phyloP scores from a whole-genome alignment of 2,888 invertebrate species.

The Seira ritae region DNA sequence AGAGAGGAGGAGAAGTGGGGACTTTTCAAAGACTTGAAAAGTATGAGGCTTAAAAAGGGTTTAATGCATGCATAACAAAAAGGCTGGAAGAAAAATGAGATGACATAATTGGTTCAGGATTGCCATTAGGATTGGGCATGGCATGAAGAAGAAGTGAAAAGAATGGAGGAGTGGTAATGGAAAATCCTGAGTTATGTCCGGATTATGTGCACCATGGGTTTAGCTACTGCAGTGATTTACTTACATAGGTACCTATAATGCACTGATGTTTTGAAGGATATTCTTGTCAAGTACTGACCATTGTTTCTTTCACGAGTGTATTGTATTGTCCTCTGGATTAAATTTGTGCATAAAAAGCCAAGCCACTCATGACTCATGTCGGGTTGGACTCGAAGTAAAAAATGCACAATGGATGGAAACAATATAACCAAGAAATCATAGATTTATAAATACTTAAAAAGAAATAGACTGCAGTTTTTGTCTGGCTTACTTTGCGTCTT shows the following conservation, averaged over 20 bases:
- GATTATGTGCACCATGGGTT: neutral
- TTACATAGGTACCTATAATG: neutral
- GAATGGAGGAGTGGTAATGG: conserved; percentile 2
- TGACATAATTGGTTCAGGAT: conserved; percentile 52
- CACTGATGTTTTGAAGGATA: neutral
- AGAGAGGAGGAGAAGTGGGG: neutral
- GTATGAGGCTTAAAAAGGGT: conserved; percentile 31
- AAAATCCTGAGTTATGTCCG: conserved; percentile 11
- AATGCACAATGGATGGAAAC: no score
- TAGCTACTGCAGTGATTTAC: neutral
- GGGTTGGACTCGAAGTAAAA: no score
- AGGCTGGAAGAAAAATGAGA: neutral
- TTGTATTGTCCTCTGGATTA: neutral
- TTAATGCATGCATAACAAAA: conserved; percentile 5
- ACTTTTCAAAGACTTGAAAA: neutral
- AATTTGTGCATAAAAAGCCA: no score
- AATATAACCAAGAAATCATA: neutral
- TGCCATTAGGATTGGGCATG: conserved; percentile 41
- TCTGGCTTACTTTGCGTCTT: no score
- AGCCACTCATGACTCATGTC: no score
- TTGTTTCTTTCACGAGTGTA: neutral
- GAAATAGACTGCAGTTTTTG: no score
- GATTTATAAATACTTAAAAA: no score
- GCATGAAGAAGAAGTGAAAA: conserved; percentile 2
- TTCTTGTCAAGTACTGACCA: neutral